Base-by-base conservation (phyloP, 2,797 vertebrate species). In the Sphaeramia orbicularis region DNA sequence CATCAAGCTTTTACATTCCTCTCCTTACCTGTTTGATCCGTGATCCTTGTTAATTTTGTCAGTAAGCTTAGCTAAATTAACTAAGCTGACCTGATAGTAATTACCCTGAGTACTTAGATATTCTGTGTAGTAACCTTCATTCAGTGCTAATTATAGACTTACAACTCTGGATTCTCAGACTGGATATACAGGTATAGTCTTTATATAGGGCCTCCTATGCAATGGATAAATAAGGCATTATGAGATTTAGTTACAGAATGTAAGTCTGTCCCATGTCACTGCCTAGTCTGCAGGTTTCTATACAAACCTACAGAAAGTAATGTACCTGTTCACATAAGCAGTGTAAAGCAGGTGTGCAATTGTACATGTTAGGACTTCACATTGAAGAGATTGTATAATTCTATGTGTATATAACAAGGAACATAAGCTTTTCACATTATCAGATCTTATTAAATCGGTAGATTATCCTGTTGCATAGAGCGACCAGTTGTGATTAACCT, bases 111-210 rank as follows among this genome's bases (percentile, higher is more conserved):
- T 79, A 82, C 80, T 78, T 67, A 86, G 81, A 76, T 63, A 12
- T 36, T 63, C 52, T 86, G 68, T 81, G 85, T 68, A 75, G 45
- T 65, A 49, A 74, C 66, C 65, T 77, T 71, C 67, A 74, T 72
- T 76, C 76, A 85, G 80, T 71, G 65, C 74, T 89, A 89, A 89
- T 86, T 83, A 88, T 87, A 76, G 80, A 76, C 80, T 83, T 78
- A 83, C 70, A 78, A 84, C 52, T 58, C 54, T 32, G 37, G 66
- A 64, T 88, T 89, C 80, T 83, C 61, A 68, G 81, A 91, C 82
- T 64, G 61, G 58, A 50, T 15, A 11, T 54, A 19, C 63, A 76
- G 72, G 75, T 88, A 69, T 74, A 73, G 71, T 77, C 72, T 71
- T 65, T 65, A 79, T 76, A 81, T 76, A 62, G 54, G 71, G 53